phyloP scores from a whole-genome alignment of 2,113 vertebrate genomes.

The Lagopus leucura region DNA sequence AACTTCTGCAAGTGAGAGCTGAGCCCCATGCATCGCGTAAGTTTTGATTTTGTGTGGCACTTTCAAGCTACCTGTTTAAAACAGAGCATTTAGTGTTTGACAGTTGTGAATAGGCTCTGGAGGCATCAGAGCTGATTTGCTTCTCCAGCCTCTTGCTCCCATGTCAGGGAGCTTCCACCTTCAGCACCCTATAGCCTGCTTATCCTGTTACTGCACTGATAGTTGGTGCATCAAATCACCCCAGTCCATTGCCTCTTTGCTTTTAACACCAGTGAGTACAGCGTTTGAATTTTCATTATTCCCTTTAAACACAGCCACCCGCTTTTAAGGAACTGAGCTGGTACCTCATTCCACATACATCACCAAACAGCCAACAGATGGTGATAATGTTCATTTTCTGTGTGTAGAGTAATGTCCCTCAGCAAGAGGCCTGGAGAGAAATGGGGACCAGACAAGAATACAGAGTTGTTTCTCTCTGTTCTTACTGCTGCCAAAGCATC shows the following conservation, averaged over 20 bases:
- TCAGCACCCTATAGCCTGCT: background rate
- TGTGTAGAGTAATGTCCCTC: background rate
- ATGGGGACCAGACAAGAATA: background rate
- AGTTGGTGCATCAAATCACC: background rate
- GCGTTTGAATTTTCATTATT: background rate
- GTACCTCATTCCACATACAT: conserved; percentile 8
- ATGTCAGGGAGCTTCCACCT: background rate
- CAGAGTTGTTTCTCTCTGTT: background rate
- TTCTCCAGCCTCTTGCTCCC: background rate
- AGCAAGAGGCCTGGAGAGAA: conserved; percentile 51
- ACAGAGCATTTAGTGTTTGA: background rate
- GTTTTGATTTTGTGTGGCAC: background rate
- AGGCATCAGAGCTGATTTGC: background rate
- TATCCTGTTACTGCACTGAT: background rate
- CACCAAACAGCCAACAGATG: conserved; percentile 61
- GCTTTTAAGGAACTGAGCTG: background rate
- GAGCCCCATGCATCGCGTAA: background rate
- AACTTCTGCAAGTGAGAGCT: background rate
- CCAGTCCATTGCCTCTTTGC: background rate
- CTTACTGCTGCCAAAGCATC: background rate
- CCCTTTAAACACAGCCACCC: background rate
- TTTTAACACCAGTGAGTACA: background rate
- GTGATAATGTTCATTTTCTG: conserved; percentile 57
- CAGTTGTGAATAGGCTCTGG: background rate
- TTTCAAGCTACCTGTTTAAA: background rate